Conservation (phyloP, 2,888 invertebrate species). For the Drosophila mercatorum region DNA sequence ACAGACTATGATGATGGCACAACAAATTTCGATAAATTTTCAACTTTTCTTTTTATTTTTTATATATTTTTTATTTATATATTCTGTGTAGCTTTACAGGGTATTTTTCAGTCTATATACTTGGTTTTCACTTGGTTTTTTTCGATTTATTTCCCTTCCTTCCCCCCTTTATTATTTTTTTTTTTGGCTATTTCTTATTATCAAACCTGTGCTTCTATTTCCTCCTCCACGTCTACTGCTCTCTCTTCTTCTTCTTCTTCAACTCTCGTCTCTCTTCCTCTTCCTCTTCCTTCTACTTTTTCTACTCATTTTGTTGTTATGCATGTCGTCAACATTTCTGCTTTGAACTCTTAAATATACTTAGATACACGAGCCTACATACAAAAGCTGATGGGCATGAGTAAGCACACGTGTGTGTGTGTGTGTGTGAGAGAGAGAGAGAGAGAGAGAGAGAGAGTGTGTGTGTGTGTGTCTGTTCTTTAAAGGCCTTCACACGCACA, state of each 20-base stretch:
- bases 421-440: not conserved
- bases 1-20: too few relatives aligned
- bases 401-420: constrained; percentile 11
- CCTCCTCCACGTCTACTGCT: not conserved
- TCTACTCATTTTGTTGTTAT: constrained; percentile 22
- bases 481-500: constrained; percentile 48
- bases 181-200: constrained; percentile 48
- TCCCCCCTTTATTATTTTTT: not conserved
- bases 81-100: not conserved
- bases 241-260: too few relatives aligned
- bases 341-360: constrained; percentile 60
- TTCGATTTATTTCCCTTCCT: constrained; percentile 7
- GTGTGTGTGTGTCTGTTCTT: constrained; percentile 7
- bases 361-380: constrained; percentile 31
- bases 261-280: too few relatives aligned
- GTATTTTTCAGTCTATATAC: constrained; percentile 9
- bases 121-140: constrained; percentile 1
- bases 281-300: not conserved
- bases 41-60: too few relatives aligned
- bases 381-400: constrained; percentile 20
- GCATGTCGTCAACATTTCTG: constrained; percentile 49
- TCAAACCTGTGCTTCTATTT: constrained; percentile 25
- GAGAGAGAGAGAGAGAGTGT: not conserved
- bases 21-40: too few relatives aligned
- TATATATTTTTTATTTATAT: not conserved